Conservation (phyloP, 2,888 invertebrate species). For the Eupithecia centaureata region DNA sequence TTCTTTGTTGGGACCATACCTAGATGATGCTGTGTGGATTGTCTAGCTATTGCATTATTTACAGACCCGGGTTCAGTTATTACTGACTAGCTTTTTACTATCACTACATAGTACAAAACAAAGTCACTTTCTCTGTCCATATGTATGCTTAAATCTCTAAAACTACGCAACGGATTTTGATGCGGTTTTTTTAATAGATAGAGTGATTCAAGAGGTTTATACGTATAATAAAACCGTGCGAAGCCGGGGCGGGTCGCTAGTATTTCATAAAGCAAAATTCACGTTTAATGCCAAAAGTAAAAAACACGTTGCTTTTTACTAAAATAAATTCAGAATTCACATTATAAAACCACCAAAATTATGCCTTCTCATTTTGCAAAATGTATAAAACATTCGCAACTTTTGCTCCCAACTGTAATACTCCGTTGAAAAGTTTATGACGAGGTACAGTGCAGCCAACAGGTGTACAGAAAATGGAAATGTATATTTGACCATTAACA, state of each 20-base stretch:
- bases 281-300: background rate
- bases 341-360: background rate
- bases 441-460: slow-evolving; percentile 18
- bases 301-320: background rate
- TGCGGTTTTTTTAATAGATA: too few species aligned
- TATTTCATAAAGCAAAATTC: too few species aligned
- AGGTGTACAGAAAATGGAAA: slow-evolving; percentile 24
- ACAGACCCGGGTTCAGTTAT: too few species aligned
- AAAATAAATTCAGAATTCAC: background rate
- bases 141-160: too few species aligned
- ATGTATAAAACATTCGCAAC: slow-evolving; percentile 27
- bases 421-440: slow-evolving; percentile 7
- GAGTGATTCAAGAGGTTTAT: too few species aligned
- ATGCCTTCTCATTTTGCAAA: slow-evolving; percentile 14
- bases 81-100: too few species aligned
- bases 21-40: background rate
- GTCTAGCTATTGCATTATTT: too few species aligned
- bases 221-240: background rate
- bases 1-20: background rate
- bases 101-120: too few species aligned
- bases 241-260: too few species aligned
- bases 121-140: too few species aligned
- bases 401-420: slow-evolving; percentile 23
- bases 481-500: slow-evolving; percentile 25
- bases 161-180: too few species aligned